Percentiles rank a stretch among this genome's conserved stretches.
Conservation (phyloP, 2,113 vertebrate genomes). For the Eptesicus fuscus region DNA sequence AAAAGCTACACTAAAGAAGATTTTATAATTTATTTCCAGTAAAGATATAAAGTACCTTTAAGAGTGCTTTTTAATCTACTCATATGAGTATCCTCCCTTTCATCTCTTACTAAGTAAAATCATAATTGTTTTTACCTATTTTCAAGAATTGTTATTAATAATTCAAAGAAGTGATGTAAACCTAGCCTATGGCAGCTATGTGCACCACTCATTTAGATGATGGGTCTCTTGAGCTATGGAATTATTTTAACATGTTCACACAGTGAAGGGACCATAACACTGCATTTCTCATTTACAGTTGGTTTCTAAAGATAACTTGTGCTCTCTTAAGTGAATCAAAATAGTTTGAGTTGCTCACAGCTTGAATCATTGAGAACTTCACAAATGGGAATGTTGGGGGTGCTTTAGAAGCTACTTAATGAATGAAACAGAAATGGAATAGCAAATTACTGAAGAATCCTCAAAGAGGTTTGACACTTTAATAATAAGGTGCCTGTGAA, state of each 20-base stretch:
- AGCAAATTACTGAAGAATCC: constrained; percentile 40
- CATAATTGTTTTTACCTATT: not conserved
- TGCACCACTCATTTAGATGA: not conserved
- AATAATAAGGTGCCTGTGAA: constrained; percentile 52
- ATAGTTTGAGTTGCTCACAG: constrained; percentile 46
- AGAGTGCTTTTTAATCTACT: not conserved
- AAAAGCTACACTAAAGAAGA: not conserved
- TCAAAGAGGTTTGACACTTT: constrained; percentile 52
- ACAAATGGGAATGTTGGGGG: not conserved
- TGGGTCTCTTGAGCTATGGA: not conserved
- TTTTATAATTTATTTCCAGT: constrained; percentile 23
- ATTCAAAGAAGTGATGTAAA: not conserved
- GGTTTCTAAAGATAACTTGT: constrained; percentile 40
- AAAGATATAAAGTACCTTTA: not conserved
- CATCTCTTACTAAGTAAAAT: constrained; percentile 25
- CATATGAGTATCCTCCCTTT: not conserved
- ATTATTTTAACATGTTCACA: not conserved
- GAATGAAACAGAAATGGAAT: constrained; percentile 58
- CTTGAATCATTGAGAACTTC: constrained; percentile 63
- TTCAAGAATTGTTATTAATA: not conserved
- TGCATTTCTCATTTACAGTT: constrained; percentile 28
- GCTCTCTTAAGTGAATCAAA: constrained; percentile 46
- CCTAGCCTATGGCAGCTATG: not conserved
- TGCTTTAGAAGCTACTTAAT: constrained; percentile 51
- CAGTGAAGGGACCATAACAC: not conserved